phyloP scores from a whole-genome alignment of 2,888 invertebrate species.

The Drosophila rellima region DNA sequence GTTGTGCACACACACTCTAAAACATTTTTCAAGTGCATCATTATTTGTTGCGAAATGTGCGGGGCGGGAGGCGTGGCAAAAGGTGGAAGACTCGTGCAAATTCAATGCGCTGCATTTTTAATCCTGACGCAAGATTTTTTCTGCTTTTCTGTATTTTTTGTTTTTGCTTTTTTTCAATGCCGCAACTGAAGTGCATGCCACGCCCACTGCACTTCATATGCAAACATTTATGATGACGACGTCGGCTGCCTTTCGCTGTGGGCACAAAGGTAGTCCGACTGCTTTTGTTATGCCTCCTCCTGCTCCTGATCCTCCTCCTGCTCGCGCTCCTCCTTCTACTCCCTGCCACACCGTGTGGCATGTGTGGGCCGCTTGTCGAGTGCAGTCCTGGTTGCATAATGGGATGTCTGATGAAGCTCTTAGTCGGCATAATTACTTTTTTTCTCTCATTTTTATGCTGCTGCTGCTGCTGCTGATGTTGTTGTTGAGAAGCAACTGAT shows the following conservation, averaged over 20 bases:
- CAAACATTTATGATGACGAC: conserved; percentile 78
- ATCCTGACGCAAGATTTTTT: conserved; percentile 72
- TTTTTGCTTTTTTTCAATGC: conserved; percentile 58
- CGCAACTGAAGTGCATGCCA: conserved; percentile 78
- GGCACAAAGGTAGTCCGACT: conserved; percentile 69
- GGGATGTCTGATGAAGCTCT: conserved; percentile 82
- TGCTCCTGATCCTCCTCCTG: background rate
- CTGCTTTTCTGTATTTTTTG: conserved; percentile 38
- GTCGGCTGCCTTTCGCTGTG: conserved; percentile 37
- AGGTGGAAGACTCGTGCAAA: conserved; percentile 61
- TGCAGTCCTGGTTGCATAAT: conserved; percentile 76
- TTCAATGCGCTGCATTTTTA: conserved; percentile 81
- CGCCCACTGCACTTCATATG: conserved; percentile 73
- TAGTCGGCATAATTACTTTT: conserved; percentile 82
- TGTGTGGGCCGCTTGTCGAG: conserved; percentile 68
- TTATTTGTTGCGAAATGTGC: conserved; percentile 75
- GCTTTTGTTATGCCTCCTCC: conserved; percentile 63
- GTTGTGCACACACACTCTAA: conserved; percentile 57
- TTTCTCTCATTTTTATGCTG: conserved; percentile 34
- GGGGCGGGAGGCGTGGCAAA: conserved; percentile 25
- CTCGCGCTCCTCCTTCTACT: background rate
- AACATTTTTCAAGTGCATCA: conserved; percentile 79
- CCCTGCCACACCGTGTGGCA: conserved; percentile 10
- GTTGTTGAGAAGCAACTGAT: conserved; percentile 47
- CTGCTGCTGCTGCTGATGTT: background rate